These are phyloP conservation scores for Eustalomyia histrio DNA, from an alignment of 2,888 invertebrate genomes.

Conservation along the genomic window DNA sequence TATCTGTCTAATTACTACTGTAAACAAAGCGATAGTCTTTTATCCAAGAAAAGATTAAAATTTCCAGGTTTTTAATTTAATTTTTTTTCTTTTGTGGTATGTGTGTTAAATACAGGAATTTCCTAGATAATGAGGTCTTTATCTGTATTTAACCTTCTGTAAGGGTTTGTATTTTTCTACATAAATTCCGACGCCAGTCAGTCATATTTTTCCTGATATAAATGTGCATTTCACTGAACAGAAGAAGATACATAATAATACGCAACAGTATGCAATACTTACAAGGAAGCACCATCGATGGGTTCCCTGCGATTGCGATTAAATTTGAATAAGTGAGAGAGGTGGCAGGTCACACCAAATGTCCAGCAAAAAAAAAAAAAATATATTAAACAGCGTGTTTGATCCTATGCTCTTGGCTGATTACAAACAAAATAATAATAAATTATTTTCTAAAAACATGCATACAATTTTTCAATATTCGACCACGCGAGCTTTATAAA, in stretches of 20 bases:
- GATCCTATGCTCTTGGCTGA: no score
- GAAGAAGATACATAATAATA: conserved; percentile 54
- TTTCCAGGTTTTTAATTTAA: conserved; percentile 35
- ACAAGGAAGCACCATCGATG: no score
- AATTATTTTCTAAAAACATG: no score
- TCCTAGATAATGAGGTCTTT: conserved; percentile 70
- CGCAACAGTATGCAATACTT: conserved; percentile 47
- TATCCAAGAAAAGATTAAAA: conserved; percentile 68
- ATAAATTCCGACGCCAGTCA: conserved; percentile 72
- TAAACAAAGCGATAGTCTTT: conserved; percentile 74
- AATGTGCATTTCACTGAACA: conserved; percentile 16
- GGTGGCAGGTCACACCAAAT: no score
- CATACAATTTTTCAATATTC: no score
- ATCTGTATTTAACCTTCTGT: conserved; percentile 62
- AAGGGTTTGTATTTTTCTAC: conserved; percentile 56
- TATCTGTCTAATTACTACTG: conserved; percentile 75
- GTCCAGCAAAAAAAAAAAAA: no score
- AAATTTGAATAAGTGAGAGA: no score
- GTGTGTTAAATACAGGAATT: conserved; percentile 13
- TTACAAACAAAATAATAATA: no score
- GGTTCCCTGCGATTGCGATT: no score
- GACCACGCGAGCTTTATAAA: no score
- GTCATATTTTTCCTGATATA: conserved; percentile 8
- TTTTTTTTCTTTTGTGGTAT: background rate
- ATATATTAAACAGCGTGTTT: no score